Evolutionary conservation across 2,888 invertebrate species (phyloP).

Genomic region (Synergus umbraculus): DNA sequence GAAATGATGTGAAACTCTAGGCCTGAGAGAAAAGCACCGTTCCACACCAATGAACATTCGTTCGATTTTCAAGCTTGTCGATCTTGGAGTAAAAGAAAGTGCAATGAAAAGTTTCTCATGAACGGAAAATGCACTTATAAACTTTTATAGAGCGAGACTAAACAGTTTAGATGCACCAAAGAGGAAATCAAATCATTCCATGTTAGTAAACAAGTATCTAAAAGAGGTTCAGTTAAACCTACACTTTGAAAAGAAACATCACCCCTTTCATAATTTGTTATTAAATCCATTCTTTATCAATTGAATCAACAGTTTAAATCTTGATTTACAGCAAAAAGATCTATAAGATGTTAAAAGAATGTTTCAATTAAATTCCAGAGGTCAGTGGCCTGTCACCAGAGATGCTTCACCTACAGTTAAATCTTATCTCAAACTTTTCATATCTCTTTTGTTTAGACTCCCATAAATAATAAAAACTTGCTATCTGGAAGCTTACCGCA

Average conservation of each 20-base stretch:
- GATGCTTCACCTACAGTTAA: neutral
- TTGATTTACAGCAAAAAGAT: too few species aligned
- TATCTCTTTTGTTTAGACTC: neutral
- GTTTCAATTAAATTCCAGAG: constrained; percentile 20
- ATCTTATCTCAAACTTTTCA: constrained; percentile 28
- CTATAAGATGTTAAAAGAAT: neutral
- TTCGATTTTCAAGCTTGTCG: constrained; percentile 1
- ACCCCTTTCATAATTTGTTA: too few species aligned
- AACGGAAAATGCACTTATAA: neutral
- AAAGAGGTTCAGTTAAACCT: neutral
- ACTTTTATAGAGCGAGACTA: neutral
- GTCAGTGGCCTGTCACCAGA: neutral
- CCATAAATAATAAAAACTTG: neutral
- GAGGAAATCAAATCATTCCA: neutral
- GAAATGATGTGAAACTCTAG: neutral
- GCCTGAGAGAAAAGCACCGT: constrained; percentile 1
- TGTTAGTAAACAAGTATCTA: neutral
- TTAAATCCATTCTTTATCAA: too few species aligned
- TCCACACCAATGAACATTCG: neutral
- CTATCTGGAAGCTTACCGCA: constrained; percentile 18
- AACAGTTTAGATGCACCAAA: neutral
- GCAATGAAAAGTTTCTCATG: neutral
- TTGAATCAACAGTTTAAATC: too few species aligned
- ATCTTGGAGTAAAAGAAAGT: constrained; percentile 3
- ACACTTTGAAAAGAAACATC: too few species aligned